Evolutionary conservation across 92 coral and sea anemone species (phyloP).

Genomic region (Zoanthus gigantus): DNA sequence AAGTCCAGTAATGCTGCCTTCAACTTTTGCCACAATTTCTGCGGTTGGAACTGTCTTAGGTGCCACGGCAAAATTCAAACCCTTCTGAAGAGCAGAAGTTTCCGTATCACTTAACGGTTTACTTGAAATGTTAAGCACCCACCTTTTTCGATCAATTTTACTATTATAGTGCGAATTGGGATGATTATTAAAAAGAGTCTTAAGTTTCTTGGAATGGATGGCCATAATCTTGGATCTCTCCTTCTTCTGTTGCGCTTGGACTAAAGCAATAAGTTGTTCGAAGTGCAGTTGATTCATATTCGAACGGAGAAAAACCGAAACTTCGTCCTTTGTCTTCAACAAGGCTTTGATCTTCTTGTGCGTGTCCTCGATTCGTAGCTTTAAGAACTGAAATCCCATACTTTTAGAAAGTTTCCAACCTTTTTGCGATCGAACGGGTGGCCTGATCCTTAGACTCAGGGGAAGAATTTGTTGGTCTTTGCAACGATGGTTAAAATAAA

Average conservation of each 20-base stretch:
- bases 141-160: background rate
- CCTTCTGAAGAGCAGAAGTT: background rate
- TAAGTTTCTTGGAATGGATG: background rate
- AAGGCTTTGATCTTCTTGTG: too few species aligned
- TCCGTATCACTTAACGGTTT: background rate
- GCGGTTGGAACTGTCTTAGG: slow-evolving; percentile 23
- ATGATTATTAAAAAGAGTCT: background rate
- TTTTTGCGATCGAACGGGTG: too few species aligned
- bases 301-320: background rate
- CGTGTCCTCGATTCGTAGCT: too few species aligned
- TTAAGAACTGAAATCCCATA: too few species aligned
- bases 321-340: background rate
- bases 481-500: too few species aligned
- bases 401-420: too few species aligned
- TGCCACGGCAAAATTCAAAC: slow-evolving; percentile 18
- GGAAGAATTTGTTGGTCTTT: too few species aligned
- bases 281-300: background rate
- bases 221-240: background rate
- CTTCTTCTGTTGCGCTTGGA: slow-evolving; percentile 2
- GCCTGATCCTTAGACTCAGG: too few species aligned
- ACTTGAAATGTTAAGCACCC: background rate
- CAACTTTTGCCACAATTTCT: background rate
- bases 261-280: background rate
- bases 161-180: background rate
- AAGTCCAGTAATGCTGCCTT: background rate